phyloP scores from a whole-genome alignment of 2,113 vertebrate species.

The Elanoides forficatus region DNA sequence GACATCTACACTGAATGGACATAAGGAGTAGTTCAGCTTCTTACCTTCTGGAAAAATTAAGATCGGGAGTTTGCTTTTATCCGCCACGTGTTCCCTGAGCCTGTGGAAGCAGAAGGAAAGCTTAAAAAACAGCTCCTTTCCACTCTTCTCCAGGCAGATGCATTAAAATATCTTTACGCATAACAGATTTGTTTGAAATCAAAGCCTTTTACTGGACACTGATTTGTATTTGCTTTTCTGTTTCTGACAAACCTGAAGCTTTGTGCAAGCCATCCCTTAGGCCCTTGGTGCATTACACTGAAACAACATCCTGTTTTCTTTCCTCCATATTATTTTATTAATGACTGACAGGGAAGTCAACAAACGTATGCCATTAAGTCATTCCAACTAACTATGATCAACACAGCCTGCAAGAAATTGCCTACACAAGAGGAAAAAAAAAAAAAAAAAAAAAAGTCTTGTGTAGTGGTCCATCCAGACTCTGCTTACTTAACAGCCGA shows the following conservation, averaged over 20 bases:
- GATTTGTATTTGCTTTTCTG: not conserved
- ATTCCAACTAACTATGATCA: not conserved
- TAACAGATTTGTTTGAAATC: not conserved
- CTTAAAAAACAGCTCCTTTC: not conserved
- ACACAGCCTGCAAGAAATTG: not conserved
- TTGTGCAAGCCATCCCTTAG: not conserved
- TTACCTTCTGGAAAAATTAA: conserved; percentile 98
- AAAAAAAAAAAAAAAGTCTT: not conserved
- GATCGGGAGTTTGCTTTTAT: conserved; percentile 90
- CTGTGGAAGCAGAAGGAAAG: conserved; percentile 69
- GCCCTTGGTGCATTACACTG: not conserved
- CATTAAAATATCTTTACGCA: not conserved
- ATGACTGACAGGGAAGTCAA: not conserved
- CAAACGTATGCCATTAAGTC: not conserved
- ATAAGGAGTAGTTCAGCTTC: not conserved
- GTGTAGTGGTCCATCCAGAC: not conserved
- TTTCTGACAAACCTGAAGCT: not conserved
- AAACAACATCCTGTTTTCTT: not conserved
- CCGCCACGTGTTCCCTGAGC: conserved; percentile 84
- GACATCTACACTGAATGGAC: not conserved
- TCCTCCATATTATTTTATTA: not conserved
- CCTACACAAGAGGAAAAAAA: not conserved
- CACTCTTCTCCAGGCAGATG: not conserved
- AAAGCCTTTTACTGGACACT: not conserved
- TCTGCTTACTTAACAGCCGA: not conserved